Conservation (phyloP, 2,113 vertebrate genomes). For the Cyprinodon brontotheroides region DNA sequence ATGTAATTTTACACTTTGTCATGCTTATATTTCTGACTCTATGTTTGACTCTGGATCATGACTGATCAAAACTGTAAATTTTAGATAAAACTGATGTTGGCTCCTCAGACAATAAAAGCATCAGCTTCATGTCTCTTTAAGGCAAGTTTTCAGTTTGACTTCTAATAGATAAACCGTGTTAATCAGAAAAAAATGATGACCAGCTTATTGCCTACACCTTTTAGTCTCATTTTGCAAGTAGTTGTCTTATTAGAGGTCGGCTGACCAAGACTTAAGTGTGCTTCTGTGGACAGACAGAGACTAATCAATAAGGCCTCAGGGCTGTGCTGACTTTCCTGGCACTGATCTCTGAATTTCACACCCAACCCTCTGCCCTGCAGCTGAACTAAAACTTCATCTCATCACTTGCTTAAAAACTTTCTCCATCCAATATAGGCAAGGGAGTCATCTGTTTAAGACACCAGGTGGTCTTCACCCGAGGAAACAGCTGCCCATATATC, state of each 20-base stretch:
- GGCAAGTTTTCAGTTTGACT: background rate
- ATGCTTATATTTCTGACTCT: too few relatives aligned
- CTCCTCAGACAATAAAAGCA: background rate
- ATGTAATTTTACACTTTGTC: too few relatives aligned
- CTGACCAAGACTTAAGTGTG: background rate
- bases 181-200: background rate
- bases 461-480: background rate
- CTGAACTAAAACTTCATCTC: background rate
- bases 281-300: background rate
- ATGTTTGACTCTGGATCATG: too few relatives aligned
- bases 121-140: background rate
- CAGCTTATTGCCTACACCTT: background rate
- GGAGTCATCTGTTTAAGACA: background rate
- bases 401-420: background rate
- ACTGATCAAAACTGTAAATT: too few relatives aligned
- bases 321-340: slow-evolving; percentile 3
- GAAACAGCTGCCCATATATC: background rate
- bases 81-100: background rate
- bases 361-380: slow-evolving; percentile 2
- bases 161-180: background rate
- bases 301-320: slow-evolving; percentile 6
- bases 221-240: background rate
- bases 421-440: background rate
- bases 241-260: background rate
- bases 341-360: background rate